These are phyloP conservation scores for Podarcis raffonei DNA, from an alignment of 2,113 vertebrate species.

Conservation along the genomic window DNA sequence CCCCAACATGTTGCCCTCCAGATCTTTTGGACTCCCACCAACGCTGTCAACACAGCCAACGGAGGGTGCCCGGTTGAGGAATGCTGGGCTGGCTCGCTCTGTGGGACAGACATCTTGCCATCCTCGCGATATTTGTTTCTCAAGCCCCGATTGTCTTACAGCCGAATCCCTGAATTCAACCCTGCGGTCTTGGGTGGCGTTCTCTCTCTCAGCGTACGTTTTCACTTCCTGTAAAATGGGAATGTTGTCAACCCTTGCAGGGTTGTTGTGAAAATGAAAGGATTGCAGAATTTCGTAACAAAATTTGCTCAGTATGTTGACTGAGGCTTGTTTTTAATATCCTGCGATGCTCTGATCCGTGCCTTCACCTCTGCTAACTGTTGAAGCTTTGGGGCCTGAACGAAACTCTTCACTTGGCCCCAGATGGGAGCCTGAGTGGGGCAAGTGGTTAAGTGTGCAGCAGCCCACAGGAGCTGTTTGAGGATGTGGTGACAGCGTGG, in stretches of 20 bases:
- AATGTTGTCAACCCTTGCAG: not conserved
- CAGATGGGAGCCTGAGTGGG: not conserved
- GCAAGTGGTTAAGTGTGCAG: not conserved
- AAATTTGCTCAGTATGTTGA: not conserved
- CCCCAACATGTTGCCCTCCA: no score
- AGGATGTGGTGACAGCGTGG: no score
- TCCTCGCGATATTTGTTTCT: no score
- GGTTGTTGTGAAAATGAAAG: not conserved
- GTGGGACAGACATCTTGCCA: no score
- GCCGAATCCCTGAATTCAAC: no score
- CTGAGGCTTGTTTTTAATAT: not conserved
- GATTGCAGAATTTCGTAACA: not conserved
- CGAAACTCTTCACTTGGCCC: not conserved
- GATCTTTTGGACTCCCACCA: no score
- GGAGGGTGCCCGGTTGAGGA: no score
- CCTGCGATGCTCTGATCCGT: not conserved
- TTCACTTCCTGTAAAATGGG: not conserved
- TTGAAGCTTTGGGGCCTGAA: not conserved
- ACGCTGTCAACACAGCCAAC: no score
- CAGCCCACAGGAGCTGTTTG: not conserved
- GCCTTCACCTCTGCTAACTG: not conserved
- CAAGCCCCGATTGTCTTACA: no score
- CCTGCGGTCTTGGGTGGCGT: no score
- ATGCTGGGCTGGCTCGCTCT: no score
- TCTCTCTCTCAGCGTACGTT: no score